Conservation (phyloP, 2,888 invertebrate genomes). For the Leptopterna dolabrata region DNA sequence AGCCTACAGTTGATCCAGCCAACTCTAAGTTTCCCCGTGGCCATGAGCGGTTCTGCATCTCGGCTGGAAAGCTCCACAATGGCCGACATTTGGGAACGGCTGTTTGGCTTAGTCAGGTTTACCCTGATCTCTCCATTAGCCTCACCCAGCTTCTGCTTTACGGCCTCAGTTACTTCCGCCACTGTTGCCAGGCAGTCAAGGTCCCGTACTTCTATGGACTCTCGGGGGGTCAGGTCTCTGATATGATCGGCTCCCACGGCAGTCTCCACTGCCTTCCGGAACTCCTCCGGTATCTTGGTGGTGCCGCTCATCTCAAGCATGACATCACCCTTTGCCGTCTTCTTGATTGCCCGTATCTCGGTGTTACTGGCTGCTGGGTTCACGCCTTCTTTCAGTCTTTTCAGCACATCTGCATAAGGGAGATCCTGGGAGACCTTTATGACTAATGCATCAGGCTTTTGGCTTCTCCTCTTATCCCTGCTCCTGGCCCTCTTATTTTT, state of each 20-base stretch:
- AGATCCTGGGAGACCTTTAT: neutral
- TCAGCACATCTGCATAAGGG: neutral
- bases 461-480: neutral
- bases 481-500: neutral
- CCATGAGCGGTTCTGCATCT: neutral
- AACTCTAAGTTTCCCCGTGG: too few species aligned
- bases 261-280: neutral
- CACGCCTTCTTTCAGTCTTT: neutral
- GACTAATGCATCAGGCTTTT: neutral
- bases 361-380: neutral
- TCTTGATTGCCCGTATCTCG: neutral
- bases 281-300: neutral
- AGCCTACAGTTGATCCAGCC: neutral
- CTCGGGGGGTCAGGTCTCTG: neutral
- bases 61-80: neutral
- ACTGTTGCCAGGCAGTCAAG: neutral
- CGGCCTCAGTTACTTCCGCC: too few species aligned
- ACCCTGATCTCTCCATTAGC: neutral
- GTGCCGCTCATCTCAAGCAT: neutral
- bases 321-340: neutral
- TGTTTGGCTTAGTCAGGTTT: neutral
- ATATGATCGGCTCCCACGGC: neutral
- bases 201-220: neutral
- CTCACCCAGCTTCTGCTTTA: constrained; percentile 4
- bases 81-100: neutral